Conservation (phyloP, 2,888 invertebrate species). For the Hybos culiciformis region DNA sequence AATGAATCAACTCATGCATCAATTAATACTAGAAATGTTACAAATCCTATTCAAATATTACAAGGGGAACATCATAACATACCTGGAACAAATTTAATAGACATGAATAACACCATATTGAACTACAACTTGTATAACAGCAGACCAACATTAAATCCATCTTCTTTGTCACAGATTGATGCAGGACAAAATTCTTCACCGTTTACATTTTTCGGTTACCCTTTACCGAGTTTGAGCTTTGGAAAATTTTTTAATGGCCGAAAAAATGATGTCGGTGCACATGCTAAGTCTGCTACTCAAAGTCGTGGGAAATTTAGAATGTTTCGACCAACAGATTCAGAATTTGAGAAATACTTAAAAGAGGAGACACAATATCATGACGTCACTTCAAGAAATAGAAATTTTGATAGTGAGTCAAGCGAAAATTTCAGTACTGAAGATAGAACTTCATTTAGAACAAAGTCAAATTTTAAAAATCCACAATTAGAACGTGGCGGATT, state of each 20-base stretch:
- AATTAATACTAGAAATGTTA: slow-evolving; percentile 15
- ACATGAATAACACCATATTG: slow-evolving; percentile 32
- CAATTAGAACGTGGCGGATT: slow-evolving; percentile 59
- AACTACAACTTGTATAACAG: slow-evolving; percentile 33
- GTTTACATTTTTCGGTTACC: slow-evolving; percentile 76
- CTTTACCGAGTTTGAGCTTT: slow-evolving; percentile 57
- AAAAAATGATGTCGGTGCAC: slow-evolving; percentile 33
- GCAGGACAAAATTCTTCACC: slow-evolving; percentile 36
- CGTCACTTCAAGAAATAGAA: slow-evolving; percentile 20
- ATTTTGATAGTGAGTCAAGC: slow-evolving; percentile 23
- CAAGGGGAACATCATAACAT: slow-evolving; percentile 12
- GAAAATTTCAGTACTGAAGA: slow-evolving; percentile 23
- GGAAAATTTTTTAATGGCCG: slow-evolving; percentile 44
- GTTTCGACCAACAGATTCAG: slow-evolving; percentile 30
- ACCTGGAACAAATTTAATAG: slow-evolving; percentile 30
- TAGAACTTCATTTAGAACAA: slow-evolving; percentile 25
- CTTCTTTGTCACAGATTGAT: slow-evolving; percentile 11
- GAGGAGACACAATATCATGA: slow-evolving; percentile 19
- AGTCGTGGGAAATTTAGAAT: slow-evolving; percentile 30
- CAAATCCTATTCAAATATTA: slow-evolving; percentile 5
- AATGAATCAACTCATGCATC: slow-evolving; percentile 39
- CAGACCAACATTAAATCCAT: no score
- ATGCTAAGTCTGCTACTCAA: slow-evolving; percentile 5
- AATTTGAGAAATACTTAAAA: slow-evolving; percentile 31
- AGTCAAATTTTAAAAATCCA: slow-evolving; percentile 26